Evolutionary conservation across 2,113 vertebrate genomes (phyloP).

Genomic region (Lanius collurio): DNA sequence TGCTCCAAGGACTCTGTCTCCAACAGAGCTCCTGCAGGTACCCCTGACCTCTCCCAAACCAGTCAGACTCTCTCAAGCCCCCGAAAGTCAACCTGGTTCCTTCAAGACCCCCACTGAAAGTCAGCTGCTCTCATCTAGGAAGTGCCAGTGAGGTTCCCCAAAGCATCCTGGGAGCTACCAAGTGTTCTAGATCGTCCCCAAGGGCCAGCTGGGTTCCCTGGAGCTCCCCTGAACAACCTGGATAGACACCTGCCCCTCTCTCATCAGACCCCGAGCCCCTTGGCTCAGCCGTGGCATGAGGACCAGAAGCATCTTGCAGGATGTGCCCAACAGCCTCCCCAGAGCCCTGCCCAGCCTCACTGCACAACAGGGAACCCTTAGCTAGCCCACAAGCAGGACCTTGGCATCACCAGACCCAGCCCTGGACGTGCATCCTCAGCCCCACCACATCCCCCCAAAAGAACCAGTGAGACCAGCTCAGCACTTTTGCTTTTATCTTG

Average conservation of each 20-base stretch:
- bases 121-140: neutral
- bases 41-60: neutral
- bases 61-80: neutral
- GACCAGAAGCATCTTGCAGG: neutral
- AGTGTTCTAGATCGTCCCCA: neutral
- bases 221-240: neutral
- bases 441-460: neutral
- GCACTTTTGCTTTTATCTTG: neutral
- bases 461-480: neutral
- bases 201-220: neutral
- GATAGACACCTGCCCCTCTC: neutral
- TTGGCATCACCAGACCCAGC: rapidly evolving
- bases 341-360: neutral
- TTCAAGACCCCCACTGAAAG: neutral
- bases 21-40: neutral
- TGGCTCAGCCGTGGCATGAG: neutral
- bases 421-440: neutral
- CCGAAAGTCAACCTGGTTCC: neutral
- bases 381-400: neutral
- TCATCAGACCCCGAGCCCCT: neutral
- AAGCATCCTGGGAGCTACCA: neutral
- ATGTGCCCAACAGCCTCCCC: rapidly evolving
- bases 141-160: neutral
- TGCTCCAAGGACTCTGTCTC: neutral
- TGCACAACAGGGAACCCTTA: no score